phyloP scores from a whole-genome alignment of 2,113 vertebrate genomes.

The Marcusenius ussheri region DNA sequence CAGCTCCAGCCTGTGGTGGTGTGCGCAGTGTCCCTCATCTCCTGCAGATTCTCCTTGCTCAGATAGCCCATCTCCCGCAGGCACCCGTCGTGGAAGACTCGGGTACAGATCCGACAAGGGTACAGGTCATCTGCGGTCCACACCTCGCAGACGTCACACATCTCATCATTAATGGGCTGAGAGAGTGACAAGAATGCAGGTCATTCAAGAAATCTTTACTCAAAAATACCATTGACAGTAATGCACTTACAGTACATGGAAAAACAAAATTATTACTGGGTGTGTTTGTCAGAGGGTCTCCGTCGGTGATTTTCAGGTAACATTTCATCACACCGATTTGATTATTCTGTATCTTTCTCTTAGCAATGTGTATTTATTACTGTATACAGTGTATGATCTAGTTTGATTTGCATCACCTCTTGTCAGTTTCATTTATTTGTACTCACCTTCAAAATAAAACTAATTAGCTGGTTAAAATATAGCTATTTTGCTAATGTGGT shows the following conservation, averaged over 20 bases:
- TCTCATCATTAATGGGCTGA: conserved; percentile 79
- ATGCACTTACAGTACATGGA: background rate
- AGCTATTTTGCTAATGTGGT: background rate
- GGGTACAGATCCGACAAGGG: conserved; percentile 81
- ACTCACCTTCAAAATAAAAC: background rate
- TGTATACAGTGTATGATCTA: background rate
- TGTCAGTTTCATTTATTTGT: background rate
- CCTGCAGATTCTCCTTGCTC: conserved; percentile 63
- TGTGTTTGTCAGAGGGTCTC: background rate
- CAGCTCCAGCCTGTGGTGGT: conserved; percentile 89
- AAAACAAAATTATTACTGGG: background rate
- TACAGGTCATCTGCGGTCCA: conserved; percentile 93
- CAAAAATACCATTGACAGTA: background rate
- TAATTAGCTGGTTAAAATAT: background rate
- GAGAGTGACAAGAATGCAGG: background rate
- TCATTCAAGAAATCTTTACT: background rate
- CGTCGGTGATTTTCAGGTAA: background rate
- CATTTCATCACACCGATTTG: background rate
- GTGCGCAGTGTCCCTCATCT: conserved; percentile 78
- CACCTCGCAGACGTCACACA: conserved; percentile 93
- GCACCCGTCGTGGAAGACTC: conserved; percentile 90
- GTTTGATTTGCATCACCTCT: background rate
- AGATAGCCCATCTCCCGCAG: conserved; percentile 87
- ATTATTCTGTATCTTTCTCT: background rate
- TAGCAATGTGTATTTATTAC: background rate